Base-by-base conservation (phyloP, 64 coral and sea anemone genomes). In the Hydrozoanthus tunicans region DNA sequence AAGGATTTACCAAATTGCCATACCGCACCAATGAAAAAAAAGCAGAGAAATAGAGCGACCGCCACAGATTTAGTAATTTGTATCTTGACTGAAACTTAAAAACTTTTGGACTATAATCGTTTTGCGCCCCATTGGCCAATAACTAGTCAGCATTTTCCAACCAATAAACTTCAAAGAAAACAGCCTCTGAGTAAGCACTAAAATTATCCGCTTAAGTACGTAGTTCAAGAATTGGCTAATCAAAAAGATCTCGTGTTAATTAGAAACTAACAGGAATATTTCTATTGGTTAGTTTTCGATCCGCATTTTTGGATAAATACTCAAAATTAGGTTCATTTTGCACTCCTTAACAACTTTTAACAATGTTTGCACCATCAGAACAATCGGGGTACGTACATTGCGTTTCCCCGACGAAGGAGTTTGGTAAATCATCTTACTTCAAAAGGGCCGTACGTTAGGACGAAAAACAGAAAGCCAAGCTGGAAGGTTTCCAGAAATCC, bases 201-300 rank as follows among this genome's bases (percentile, higher is more conserved):
- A 53, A 71, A 53, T 10, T 55, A 53, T 77, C 73, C 43, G 23
- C 51, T 53, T 53, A 53, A 55, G 73, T 77, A 10, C 32, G 23
- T 20, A 77, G 51, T 77, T 26, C 27, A 77, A 77, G 3, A 7
- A 77, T 77, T 77, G 73, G 73, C 73, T 77, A 53, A 53, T 13
- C 27, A 77, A 53, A 53, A 20, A 71, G 51, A 54, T 53, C 51
- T 77, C 51, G 32, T 54, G 53, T 77, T 77, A 10, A 8, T 77
- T 77, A 77, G 73, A 77, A 77, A 54, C 1, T 53, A 54, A 20
- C 73, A 77, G 73, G 23, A 77, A 54, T 54, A 53, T 77, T 77
- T 77, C 73, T 54, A 77, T 77, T 77, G 73, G 73, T 53, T 77
- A 77, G 53, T 53, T 77, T 77, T 77, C 2, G 11, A 77, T 54